phyloP scores from a whole-genome alignment of 2,888 invertebrate species.

The Phyllotreta striolata region DNA sequence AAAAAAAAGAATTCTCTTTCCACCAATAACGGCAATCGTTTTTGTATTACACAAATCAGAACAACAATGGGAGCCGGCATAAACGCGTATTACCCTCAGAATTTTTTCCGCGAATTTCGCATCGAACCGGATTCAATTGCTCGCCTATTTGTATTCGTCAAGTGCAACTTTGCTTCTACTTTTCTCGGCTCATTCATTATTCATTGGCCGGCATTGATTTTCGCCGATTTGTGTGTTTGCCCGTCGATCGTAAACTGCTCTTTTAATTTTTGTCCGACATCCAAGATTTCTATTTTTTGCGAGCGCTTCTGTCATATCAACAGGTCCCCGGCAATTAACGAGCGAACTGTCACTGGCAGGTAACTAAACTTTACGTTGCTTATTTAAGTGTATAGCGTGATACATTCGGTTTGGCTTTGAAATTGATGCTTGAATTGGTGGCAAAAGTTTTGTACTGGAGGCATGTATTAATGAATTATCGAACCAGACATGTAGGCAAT shows the following conservation, averaged over 20 bases:
- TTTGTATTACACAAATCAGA: slow-evolving; percentile 12
- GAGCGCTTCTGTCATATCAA: slow-evolving; percentile 7
- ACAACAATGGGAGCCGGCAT: slow-evolving; percentile 4
- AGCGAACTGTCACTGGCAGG: too few species aligned
- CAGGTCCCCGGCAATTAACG: slow-evolving; percentile 6
- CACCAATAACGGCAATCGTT: too few species aligned
- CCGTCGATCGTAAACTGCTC: slow-evolving; percentile 19
- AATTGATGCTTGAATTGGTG: too few species aligned
- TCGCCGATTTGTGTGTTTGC: slow-evolving; percentile 32
- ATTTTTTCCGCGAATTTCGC: slow-evolving; percentile 28
- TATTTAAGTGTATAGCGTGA: too few species aligned
- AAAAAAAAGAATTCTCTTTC: too few species aligned
- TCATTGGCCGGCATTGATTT: slow-evolving; percentile 31
- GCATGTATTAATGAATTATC: too few species aligned
- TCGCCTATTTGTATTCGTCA: slow-evolving; percentile 31
- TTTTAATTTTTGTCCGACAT: slow-evolving; percentile 23
- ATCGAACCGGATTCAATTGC: slow-evolving; percentile 29
- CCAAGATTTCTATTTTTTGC: slow-evolving; percentile 23
- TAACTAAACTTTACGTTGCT: too few species aligned
- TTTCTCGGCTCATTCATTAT: slow-evolving; percentile 29
- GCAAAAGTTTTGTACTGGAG: too few species aligned
- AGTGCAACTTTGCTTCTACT: slow-evolving; percentile 29
- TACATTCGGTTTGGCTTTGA: too few species aligned
- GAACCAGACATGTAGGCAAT: too few species aligned
- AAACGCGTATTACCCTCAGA: slow-evolving; percentile 27